Evolutionary conservation across 1,140 invertebrate species (phyloP).

Genomic region (Sycophila sp.): DNA sequence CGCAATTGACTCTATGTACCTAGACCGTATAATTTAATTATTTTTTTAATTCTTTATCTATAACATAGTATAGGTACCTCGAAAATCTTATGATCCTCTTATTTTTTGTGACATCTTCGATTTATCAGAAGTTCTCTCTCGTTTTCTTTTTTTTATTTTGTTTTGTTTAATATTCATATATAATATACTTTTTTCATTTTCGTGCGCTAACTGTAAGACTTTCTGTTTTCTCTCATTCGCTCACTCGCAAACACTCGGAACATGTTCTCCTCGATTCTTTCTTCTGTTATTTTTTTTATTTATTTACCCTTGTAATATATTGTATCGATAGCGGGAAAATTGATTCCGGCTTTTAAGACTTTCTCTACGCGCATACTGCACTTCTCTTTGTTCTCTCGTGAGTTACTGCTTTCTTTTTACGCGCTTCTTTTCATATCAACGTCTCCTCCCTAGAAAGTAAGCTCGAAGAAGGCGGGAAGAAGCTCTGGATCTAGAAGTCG

Average conservation of each 20-base stretch:
- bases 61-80: slow-evolving; percentile 47
- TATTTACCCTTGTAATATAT: too few relatives aligned
- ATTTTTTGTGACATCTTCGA: slow-evolving; percentile 5
- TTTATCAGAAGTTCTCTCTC: slow-evolving; percentile 40
- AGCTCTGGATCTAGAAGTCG: slow-evolving; percentile 19
- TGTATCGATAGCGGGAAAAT: not conserved
- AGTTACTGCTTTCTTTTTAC: too few relatives aligned
- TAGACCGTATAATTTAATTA: too few relatives aligned
- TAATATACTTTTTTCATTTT: slow-evolving; percentile 7
- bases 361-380: not conserved
- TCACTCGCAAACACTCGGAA: slow-evolving; percentile 23
- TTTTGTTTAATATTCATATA: not conserved
- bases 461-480: slow-evolving; percentile 32
- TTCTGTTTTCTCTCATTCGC: slow-evolving; percentile 33
- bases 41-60: slow-evolving; percentile 36
- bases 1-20: slow-evolving; percentile 57
- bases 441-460: slow-evolving; percentile 12
- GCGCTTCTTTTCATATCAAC: slow-evolving; percentile 7
- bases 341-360: not conserved
- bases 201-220: not conserved
- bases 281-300: not conserved
- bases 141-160: not conserved
- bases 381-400: not conserved
- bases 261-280: not conserved
- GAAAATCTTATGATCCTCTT: slow-evolving; percentile 15